phyloP scores from a whole-genome alignment of 2,797 vertebrate species.

The Hemibagrus guttatus region DNA sequence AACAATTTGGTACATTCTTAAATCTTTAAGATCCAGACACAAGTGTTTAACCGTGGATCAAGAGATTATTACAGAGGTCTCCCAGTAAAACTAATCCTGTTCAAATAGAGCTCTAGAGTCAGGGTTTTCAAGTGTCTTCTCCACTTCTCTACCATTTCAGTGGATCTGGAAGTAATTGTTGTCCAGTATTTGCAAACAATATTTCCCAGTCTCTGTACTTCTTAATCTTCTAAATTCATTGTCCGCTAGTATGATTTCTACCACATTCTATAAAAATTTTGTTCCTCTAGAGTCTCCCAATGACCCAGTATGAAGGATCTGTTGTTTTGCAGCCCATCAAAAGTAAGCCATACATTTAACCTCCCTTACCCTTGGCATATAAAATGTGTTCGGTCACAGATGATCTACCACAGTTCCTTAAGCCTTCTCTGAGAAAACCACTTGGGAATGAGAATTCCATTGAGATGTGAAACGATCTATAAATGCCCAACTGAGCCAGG shows the following conservation, averaged over 20 bases:
- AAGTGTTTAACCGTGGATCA: neutral
- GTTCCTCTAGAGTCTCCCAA: too few species aligned
- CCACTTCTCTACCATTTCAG: too few species aligned
- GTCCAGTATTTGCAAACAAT: neutral
- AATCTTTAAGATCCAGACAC: neutral
- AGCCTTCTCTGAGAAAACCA: conserved; percentile 4
- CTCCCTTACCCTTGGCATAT: neutral
- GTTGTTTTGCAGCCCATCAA: neutral
- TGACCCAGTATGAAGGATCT: neutral
- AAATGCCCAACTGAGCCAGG: neutral
- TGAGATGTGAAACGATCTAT: conserved; percentile 2
- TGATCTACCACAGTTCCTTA: neutral
- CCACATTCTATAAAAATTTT: neutral
- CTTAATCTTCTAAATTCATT: neutral
- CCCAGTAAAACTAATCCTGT: neutral
- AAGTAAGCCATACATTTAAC: neutral
- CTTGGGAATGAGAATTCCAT: neutral
- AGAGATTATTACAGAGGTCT: too few species aligned
- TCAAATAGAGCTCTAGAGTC: neutral
- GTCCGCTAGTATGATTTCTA: too few species aligned
- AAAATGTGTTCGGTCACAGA: conserved; percentile 19
- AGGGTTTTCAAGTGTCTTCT: too few species aligned
- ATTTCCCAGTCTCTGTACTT: neutral
- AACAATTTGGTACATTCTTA: too few species aligned
- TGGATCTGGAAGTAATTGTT: neutral